Conservation (phyloP, 2,888 invertebrate species). For the Drosophila mimetica region DNA sequence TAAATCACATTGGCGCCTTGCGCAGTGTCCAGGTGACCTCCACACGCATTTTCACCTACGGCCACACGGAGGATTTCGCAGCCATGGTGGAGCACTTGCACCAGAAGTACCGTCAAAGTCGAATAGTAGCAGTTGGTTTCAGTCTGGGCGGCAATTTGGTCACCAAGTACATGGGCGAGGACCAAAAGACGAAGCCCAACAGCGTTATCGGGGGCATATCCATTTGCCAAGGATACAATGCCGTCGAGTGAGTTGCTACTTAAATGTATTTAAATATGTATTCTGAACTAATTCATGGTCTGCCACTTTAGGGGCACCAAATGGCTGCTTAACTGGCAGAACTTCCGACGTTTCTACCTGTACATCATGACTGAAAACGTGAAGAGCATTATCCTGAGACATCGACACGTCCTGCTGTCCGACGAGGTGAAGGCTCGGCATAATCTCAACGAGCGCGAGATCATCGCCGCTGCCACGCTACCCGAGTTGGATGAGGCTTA, state of each 20-base stretch:
- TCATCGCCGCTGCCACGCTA: constrained; percentile 93
- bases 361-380: constrained; percentile 97
- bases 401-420: constrained; percentile 90
- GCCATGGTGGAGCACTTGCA: constrained; percentile 91
- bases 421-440: constrained; percentile 89
- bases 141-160: constrained; percentile 97
- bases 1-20: constrained; percentile 97
- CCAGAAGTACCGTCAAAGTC: constrained; percentile 90
- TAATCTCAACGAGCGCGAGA: constrained; percentile 91
- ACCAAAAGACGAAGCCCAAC: constrained; percentile 86
- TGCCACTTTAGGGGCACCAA: constrained; percentile 88
- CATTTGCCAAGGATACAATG: constrained; percentile 97
- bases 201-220: constrained; percentile 95
- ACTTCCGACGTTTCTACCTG: constrained; percentile 94
- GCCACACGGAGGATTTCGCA: constrained; percentile 94
- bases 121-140: constrained; percentile 94
- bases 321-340: constrained; percentile 93
- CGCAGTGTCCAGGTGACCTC: constrained; percentile 93
- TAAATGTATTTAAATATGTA: background rate
- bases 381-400: constrained; percentile 93
- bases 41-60: constrained; percentile 95
- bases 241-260: constrained; percentile 90
- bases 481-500: constrained; percentile 96
- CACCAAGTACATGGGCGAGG: constrained; percentile 96
- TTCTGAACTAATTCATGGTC: background rate